Percentiles rank a stretch among this genome's conserved stretches.
These are phyloP conservation scores for Panthera tigris DNA, from an alignment of 2,113 vertebrate genomes.

Conservation along the genomic window DNA sequence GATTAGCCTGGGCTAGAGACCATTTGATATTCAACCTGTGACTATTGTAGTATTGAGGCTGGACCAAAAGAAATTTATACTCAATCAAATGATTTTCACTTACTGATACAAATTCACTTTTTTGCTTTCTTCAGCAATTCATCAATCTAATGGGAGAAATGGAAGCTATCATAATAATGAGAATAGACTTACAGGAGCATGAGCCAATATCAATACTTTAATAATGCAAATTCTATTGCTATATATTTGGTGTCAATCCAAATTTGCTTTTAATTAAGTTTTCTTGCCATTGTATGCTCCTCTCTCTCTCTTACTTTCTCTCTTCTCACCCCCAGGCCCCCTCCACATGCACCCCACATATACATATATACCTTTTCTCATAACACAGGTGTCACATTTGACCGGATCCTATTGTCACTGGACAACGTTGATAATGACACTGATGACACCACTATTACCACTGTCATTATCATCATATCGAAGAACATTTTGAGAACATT, in stretches of 20 bases:
- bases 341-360: not conserved
- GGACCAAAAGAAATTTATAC: slow-evolving; percentile 46
- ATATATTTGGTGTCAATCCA: slow-evolving; percentile 52
- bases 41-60: slow-evolving; percentile 31
- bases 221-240: slow-evolving; percentile 63
- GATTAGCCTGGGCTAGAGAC: slow-evolving; percentile 42
- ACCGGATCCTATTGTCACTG: not conserved
- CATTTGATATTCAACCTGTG: slow-evolving; percentile 54
- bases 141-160: slow-evolving; percentile 70
- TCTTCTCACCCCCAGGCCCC: not conserved
- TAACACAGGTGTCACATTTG: not conserved
- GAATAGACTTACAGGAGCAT: slow-evolving; percentile 50
- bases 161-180: slow-evolving; percentile 65
- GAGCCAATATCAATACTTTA: slow-evolving; percentile 67
- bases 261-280: slow-evolving; percentile 73
- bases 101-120: slow-evolving; percentile 57
- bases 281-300: not conserved
- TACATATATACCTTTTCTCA: not conserved
- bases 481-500: slow-evolving; percentile 14
- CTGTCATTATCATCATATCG: not conserved
- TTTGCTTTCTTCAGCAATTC: slow-evolving; percentile 73
- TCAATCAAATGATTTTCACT: slow-evolving; percentile 67
- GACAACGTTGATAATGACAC: not conserved
- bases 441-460: not conserved
- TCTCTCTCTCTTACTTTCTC: not conserved